phyloP scores from a whole-genome alignment of 2,797 vertebrate species.

The Delichon dasypus region DNA sequence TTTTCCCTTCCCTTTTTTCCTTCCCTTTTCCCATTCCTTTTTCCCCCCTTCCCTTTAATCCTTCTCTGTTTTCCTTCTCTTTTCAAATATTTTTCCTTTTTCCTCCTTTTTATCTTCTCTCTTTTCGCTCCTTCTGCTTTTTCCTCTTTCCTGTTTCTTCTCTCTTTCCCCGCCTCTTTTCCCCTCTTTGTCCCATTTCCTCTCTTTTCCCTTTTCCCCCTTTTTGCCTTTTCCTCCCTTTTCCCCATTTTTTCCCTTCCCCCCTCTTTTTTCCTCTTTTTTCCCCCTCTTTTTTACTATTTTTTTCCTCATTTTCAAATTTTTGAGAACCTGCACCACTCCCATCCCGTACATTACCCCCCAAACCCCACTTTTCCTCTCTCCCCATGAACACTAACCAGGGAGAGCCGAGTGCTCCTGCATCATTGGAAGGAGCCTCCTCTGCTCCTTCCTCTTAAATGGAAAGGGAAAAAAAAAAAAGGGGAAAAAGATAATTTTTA shows the following conservation, averaged over 20 bases:
- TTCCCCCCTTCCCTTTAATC: neutral
- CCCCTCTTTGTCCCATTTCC: neutral
- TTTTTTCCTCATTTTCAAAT: neutral
- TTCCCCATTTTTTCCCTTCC: neutral
- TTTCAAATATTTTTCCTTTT: neutral
- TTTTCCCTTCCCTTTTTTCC: neutral
- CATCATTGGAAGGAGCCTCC: neutral
- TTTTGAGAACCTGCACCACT: neutral
- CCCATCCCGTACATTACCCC: neutral
- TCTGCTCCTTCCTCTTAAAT: neutral
- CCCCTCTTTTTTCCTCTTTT: neutral
- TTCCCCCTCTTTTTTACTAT: neutral
- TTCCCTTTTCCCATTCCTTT: no score
- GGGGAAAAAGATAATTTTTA: neutral
- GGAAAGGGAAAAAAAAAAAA: neutral
- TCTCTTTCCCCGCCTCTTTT: rapidly evolving
- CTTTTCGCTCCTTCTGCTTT: no score
- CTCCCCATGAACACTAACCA: conserved; percentile 15
- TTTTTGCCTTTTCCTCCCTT: neutral
- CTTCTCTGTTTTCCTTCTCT: neutral
- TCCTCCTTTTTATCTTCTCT: no score
- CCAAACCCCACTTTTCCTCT: neutral
- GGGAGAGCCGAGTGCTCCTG: neutral
- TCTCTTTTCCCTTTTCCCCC: neutral
- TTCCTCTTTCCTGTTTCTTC: neutral